Evolutionary conservation across 2,113 vertebrate species (phyloP).

Genomic region (Seriola rivoliana): DNA sequence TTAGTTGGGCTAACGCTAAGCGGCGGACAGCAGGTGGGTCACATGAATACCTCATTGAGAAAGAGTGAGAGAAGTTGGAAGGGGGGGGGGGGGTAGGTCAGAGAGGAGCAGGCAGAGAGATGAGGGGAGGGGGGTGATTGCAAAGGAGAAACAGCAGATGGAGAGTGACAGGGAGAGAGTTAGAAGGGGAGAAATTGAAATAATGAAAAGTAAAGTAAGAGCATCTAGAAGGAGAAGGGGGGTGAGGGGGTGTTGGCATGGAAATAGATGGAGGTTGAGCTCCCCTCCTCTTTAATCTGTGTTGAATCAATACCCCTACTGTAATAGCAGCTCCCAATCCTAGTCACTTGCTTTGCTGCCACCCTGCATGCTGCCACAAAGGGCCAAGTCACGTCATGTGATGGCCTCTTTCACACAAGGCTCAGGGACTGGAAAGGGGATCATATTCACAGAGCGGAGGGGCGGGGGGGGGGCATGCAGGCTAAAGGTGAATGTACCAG

Average conservation of each 20-base stretch:
- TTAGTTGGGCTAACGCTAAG: slow-evolving; percentile 72
- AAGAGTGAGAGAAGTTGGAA: slow-evolving; percentile 72
- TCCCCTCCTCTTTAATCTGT: slow-evolving; percentile 54
- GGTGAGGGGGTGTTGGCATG: not conserved
- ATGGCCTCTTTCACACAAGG: slow-evolving; percentile 69
- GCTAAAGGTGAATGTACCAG: slow-evolving; percentile 54
- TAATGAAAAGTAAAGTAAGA: slow-evolving; percentile 41
- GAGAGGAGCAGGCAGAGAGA: slow-evolving; percentile 46
- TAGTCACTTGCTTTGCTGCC: slow-evolving; percentile 66
- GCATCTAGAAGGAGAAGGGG: not conserved
- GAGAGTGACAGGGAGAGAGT: slow-evolving; percentile 55
- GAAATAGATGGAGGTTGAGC: slow-evolving; percentile 32
- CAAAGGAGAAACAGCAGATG: slow-evolving; percentile 64
- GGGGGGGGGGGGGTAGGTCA: slow-evolving; percentile 25
- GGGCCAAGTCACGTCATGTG: slow-evolving; percentile 79
- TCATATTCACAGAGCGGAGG: slow-evolving; percentile 43
- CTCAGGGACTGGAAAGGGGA: slow-evolving; percentile 60
- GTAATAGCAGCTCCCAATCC: slow-evolving; percentile 73
- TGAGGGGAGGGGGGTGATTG: slow-evolving; percentile 45
- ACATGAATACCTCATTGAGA: slow-evolving; percentile 85
- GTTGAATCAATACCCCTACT: slow-evolving; percentile 78
- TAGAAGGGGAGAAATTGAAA: slow-evolving; percentile 27
- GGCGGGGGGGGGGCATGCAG: slow-evolving; percentile 37
- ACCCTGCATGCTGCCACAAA: slow-evolving; percentile 59
- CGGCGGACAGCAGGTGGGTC: slow-evolving; percentile 82